phyloP scores from a whole-genome alignment of 2,797 vertebrate genomes.

The Ctenopoma kingsleyae region DNA sequence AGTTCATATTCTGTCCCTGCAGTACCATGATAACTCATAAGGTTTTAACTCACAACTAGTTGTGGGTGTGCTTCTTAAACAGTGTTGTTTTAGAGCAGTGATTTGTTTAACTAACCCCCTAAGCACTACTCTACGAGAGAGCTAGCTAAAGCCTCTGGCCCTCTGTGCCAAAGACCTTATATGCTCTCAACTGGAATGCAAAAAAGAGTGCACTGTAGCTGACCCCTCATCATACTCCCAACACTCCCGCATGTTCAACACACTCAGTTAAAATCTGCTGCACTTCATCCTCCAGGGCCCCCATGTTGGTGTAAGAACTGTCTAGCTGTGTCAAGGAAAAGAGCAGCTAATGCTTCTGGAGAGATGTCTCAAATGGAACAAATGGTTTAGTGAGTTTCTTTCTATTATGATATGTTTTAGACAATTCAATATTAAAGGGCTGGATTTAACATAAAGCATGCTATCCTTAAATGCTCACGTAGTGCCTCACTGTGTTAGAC shows the following conservation, averaged over 20 bases:
- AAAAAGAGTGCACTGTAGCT: constrained; percentile 50
- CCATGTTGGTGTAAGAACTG: constrained; percentile 55
- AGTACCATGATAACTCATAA: constrained; percentile 22
- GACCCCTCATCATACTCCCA: constrained; percentile 56
- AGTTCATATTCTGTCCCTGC: constrained; percentile 36
- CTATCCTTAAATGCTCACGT: constrained; percentile 17
- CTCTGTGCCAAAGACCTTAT: constrained; percentile 31
- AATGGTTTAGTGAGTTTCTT: constrained; percentile 41
- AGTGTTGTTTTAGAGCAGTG: constrained; percentile 20
- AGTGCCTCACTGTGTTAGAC: constrained; percentile 13
- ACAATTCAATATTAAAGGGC: constrained; percentile 42
- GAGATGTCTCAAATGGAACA: constrained; percentile 41
- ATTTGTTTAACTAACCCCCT: constrained; percentile 27
- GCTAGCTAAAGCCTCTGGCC: constrained; percentile 21
- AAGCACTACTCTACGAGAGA: constrained; percentile 8
- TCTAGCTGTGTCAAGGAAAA: constrained; percentile 57
- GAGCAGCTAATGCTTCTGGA: constrained; percentile 57
- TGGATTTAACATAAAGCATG: constrained; percentile 26
- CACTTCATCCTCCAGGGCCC: constrained; percentile 62
- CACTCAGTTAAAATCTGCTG: constrained; percentile 59
- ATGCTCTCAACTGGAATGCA: constrained; percentile 45
- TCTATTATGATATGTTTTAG: constrained; percentile 40
- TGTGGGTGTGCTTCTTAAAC: constrained; percentile 21
- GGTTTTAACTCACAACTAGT: constrained; percentile 3
- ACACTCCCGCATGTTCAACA: constrained; percentile 50